Evolutionary conservation across 2,797 vertebrate species (phyloP), one percentile per base, ranked within the genome.

Genomic region (Odontamblyopus lacepedii): DNA sequence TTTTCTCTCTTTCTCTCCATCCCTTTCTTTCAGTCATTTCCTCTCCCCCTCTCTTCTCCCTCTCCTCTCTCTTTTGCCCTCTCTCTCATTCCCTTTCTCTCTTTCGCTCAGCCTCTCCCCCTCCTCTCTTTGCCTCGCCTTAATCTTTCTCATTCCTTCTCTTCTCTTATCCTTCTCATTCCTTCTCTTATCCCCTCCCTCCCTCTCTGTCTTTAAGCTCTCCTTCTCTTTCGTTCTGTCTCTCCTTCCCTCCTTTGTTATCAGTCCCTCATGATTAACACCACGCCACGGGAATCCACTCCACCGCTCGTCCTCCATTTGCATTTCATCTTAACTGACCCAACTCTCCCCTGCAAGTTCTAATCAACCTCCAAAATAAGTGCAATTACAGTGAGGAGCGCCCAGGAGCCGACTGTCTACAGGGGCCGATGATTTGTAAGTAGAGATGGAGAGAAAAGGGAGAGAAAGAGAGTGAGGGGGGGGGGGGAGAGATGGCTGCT

Each of bases 231-330:
- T 19, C 30, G 2, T 4, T 32, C 30, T 62, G 16, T 7, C 18
- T 32, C 30, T 2, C 15, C 9, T 2, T 61, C 59, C 2, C 29
- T 32, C 15, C 16, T 35, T 19, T 18, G 67, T 82, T 78, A 83
- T 79, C 71, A 70, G 56, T 68, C 69, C 55, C 64, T 78, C 81
- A 74, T 84, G 55, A 87, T 77, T 78, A 72, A 82, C 83, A 78
- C 32, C 69, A 68, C 67, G 77, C 73, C 57, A 56, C 63, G 67
- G 56, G 69, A 81, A 72, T 63, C 8, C 44, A 26, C 32, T 26
- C 44, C 12, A 41, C n/a, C 44, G 12, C 15, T 48, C 44, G 44
- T 67, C 53, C 66, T 51, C 26, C 38, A 70, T 71, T 78, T 67
- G 18, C n/a, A 78, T 76, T 70, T 4, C 63, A 61, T 64, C 71